Evolutionary conservation across 2,797 vertebrate species (phyloP).

Genomic region (Leptodactylus fallax): DNA sequence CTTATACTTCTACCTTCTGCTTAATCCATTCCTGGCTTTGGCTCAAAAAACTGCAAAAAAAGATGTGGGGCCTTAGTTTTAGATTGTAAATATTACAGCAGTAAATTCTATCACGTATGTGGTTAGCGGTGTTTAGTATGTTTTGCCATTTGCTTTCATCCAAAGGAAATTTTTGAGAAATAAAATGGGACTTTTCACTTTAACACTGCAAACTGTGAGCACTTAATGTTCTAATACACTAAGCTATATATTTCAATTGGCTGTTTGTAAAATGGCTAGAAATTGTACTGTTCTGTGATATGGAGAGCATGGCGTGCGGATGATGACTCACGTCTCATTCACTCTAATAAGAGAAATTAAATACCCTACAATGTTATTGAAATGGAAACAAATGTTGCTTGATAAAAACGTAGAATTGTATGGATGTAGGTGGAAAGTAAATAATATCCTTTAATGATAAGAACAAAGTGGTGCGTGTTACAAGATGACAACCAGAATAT

Average conservation of each 20-base stretch:
- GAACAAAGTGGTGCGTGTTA: neutral
- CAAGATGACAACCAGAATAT: conserved; percentile 38
- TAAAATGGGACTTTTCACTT: neutral
- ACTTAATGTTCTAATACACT: neutral
- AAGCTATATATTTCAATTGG: neutral
- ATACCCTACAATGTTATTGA: conserved; percentile 52
- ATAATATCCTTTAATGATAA: conserved; percentile 57
- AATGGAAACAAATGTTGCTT: conserved; percentile 54
- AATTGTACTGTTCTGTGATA: conserved; percentile 36
- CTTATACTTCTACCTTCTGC: too few species aligned
- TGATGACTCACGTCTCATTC: conserved; percentile 44
- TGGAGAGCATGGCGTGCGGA: conserved; percentile 14
- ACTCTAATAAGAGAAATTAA: conserved; percentile 53
- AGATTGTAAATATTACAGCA: too few species aligned
- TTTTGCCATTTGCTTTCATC: neutral
- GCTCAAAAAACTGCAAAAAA: too few species aligned
- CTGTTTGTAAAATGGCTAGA: neutral
- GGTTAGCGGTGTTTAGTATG: neutral
- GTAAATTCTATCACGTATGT: neutral
- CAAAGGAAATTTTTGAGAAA: neutral
- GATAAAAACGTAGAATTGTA: conserved; percentile 47
- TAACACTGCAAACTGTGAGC: neutral
- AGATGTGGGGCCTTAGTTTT: too few species aligned
- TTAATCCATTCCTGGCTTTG: too few species aligned
- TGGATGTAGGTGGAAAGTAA: conserved; percentile 55